Evolutionary conservation across 2,797 vertebrate genomes (phyloP).

Genomic region (Hippocampus kuda): DNA sequence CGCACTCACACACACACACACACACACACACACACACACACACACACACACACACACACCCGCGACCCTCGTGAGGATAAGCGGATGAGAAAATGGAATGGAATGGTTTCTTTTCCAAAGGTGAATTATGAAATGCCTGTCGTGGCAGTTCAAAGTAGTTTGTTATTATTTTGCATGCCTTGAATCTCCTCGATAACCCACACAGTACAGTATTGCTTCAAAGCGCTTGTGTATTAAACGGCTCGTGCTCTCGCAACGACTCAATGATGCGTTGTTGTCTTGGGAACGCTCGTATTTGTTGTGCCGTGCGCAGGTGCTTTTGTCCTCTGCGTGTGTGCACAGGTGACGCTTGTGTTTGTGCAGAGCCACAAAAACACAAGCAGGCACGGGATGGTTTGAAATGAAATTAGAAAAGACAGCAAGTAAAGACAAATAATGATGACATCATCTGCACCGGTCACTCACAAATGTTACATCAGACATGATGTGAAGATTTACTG

Average conservation of each 20-base stretch:
- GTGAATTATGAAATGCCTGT: too few relatives aligned
- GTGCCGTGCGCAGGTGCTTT: slow-evolving; percentile 50
- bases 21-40: too few relatives aligned
- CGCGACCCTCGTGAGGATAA: too few relatives aligned
- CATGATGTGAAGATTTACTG: not conserved
- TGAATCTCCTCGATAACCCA: not conserved
- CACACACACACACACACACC: too few relatives aligned
- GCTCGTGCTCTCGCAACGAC: slow-evolving; percentile 59
- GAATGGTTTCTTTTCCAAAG: too few relatives aligned
- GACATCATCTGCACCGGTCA: not conserved
- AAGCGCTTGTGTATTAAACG: slow-evolving; percentile 9
- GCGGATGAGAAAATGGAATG: too few relatives aligned
- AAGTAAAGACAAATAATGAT: not conserved
- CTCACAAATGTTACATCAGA: not conserved
- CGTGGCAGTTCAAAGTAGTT: too few relatives aligned
- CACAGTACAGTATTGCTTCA: not conserved
- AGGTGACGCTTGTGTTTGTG: slow-evolving; percentile 36
- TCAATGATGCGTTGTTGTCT: slow-evolving; percentile 61
- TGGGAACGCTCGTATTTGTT: slow-evolving; percentile 62
- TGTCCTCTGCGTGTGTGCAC: slow-evolving; percentile 47
- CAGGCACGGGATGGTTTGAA: not conserved
- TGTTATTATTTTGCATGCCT: not conserved
- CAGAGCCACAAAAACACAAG: slow-evolving; percentile 13
- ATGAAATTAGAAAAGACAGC: not conserved
- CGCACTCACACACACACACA: too few relatives aligned